phyloP scores from a whole-genome alignment of 2,888 invertebrate species.

The Ephialtes manifestator region DNA sequence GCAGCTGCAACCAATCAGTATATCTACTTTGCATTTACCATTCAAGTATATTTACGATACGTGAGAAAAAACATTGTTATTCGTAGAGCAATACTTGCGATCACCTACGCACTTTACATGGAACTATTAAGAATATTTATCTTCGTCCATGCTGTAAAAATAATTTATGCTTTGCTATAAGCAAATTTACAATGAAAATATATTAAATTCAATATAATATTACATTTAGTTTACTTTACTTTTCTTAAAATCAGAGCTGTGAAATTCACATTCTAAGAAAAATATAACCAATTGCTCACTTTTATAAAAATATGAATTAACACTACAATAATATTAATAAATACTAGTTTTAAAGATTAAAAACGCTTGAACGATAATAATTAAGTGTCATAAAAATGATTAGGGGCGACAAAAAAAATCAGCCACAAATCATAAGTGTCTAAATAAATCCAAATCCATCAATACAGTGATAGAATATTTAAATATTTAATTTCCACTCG shows the following conservation, averaged over 20 bases:
- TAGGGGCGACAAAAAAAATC: too few relatives aligned
- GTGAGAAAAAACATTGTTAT: constrained; percentile 3
- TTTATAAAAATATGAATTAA: too few relatives aligned
- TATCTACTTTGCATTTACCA: constrained; percentile 8
- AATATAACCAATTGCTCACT: too few relatives aligned
- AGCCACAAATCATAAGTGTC: too few relatives aligned
- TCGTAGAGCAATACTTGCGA: neutral
- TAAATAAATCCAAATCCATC: too few relatives aligned
- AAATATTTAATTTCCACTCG: too few relatives aligned
- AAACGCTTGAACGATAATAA: too few relatives aligned
- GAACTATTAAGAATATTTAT: neutral
- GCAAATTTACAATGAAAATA: neutral
- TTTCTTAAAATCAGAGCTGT: neutral
- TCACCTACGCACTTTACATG: neutral
- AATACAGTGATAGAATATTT: too few relatives aligned
- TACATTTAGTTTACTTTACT: neutral
- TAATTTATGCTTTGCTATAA: neutral
- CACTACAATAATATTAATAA: too few relatives aligned
- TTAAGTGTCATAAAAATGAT: too few relatives aligned
- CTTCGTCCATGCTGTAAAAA: neutral
- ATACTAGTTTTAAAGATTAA: too few relatives aligned
- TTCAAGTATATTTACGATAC: neutral
- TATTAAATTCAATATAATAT: neutral
- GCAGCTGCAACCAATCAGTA: neutral
- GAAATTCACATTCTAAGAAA: too few relatives aligned